Evolutionary conservation across 2,113 vertebrate species (phyloP).

Genomic region (Elanus axillaris): DNA sequence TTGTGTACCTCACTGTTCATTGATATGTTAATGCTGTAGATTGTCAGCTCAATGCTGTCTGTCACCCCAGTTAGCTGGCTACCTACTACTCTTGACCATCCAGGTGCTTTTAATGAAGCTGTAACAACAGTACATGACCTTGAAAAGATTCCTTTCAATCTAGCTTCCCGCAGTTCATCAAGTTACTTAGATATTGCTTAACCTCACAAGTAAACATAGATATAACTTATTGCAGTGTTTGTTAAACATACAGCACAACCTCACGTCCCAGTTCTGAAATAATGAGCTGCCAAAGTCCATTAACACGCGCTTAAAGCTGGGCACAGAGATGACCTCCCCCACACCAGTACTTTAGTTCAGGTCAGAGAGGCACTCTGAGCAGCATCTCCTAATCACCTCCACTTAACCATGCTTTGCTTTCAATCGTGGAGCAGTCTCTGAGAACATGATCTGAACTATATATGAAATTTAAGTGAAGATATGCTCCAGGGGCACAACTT

Average conservation of each 20-base stretch:
- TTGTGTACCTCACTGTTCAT: neutral
- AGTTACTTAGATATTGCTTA: neutral
- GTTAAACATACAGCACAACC: neutral
- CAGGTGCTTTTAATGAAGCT: neutral
- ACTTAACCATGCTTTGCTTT: neutral
- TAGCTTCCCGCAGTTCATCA: neutral
- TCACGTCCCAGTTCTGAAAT: neutral
- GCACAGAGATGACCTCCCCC: neutral
- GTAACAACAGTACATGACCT: neutral
- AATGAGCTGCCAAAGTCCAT: neutral
- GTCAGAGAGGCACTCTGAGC: neutral
- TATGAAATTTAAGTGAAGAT: neutral
- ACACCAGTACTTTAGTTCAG: neutral
- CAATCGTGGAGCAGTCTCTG: neutral
- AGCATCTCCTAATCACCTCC: neutral
- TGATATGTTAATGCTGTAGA: neutral
- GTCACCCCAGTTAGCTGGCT: neutral
- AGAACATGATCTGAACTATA: neutral
- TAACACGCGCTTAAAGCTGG: neutral
- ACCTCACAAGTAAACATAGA: neutral
- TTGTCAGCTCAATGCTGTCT: neutral
- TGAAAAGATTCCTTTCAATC: neutral
- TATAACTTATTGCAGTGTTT: neutral
- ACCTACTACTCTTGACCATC: neutral
- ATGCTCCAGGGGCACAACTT: accelerated